Percentiles rank a stretch among this genome's conserved stretches.
Conservation (phyloP, 2,888 invertebrate genomes). For the Encarsia formosa region DNA sequence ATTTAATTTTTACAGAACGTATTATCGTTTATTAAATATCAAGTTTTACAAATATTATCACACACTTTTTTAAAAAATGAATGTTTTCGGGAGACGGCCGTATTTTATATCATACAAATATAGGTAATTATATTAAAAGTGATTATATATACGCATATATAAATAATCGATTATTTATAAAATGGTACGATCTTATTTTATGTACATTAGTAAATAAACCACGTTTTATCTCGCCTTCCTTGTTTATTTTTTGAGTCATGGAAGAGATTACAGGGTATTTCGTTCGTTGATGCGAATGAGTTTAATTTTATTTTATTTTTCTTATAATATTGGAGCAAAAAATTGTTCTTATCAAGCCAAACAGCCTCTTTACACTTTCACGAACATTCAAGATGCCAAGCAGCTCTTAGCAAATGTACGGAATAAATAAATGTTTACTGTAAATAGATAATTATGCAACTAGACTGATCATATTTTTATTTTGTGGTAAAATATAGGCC, state of each 20-base stretch:
- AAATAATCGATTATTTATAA: constrained; percentile 32
- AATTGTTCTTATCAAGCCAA: constrained; percentile 27
- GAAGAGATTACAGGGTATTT: constrained; percentile 3
- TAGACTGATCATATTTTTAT: constrained; percentile 45
- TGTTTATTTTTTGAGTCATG: constrained; percentile 7
- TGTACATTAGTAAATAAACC: constrained; percentile 37
- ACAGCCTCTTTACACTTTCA: constrained; percentile 30
- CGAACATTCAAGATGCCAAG: constrained; percentile 19
- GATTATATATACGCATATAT: constrained; percentile 33
- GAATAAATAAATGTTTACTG: constrained; percentile 44
- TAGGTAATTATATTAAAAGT: constrained; percentile 40
- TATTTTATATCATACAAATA: constrained; percentile 44
- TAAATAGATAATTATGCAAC: constrained; percentile 42
- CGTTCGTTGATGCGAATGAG: constrained; percentile 23
- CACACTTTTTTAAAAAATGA: constrained; percentile 45
- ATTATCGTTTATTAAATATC: constrained; percentile 47
- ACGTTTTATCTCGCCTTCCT: constrained; percentile 23
- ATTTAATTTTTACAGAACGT: constrained; percentile 39
- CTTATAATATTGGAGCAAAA: neutral
- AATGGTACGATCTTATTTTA: constrained; percentile 30
- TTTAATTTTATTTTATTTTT: constrained; percentile 4
- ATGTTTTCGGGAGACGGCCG: constrained; percentile 44
- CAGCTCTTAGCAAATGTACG: constrained; percentile 29
- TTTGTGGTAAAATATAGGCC: constrained; percentile 47
- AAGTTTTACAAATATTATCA: constrained; percentile 52